phyloP scores from a whole-genome alignment of 2,113 vertebrate species.

The Lasiurus cinereus region DNA sequence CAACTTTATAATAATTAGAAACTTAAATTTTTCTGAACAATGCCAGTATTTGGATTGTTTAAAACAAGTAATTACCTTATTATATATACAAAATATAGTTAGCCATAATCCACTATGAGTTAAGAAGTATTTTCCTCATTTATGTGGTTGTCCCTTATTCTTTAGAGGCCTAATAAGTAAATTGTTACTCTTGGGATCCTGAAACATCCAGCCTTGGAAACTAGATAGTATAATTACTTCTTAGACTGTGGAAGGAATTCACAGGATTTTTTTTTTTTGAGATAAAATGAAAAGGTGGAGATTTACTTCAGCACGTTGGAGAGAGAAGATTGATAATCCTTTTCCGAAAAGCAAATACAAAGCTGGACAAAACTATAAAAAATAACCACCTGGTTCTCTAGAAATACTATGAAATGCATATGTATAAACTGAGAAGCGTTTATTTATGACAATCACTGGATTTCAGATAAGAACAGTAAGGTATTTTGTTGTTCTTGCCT shows the following conservation, averaged over 20 bases:
- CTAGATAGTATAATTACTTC: slow-evolving; percentile 49
- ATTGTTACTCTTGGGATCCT: slow-evolving; percentile 15
- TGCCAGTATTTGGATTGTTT: neutral
- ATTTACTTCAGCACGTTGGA: slow-evolving; percentile 40
- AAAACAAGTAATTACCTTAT: neutral
- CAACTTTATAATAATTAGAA: neutral
- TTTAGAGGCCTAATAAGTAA: slow-evolving; percentile 28
- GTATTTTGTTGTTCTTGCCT: neutral
- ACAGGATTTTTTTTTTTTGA: neutral
- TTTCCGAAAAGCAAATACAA: neutral
- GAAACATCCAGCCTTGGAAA: slow-evolving; percentile 47
- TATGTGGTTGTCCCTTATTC: neutral
- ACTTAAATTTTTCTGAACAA: neutral
- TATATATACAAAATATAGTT: neutral
- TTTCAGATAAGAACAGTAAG: slow-evolving; percentile 6
- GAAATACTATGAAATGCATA: slow-evolving; percentile 46
- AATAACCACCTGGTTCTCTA: neutral
- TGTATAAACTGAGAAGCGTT: neutral
- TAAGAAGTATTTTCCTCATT: slow-evolving; percentile 54
- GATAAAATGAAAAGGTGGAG: slow-evolving; percentile 45
- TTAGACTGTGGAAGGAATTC: neutral
- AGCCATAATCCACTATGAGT: neutral
- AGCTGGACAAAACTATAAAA: neutral
- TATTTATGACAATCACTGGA: slow-evolving; percentile 17
- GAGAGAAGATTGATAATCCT: neutral